A percentile compares a stretch with the other conserved stretches of the same genome.
phyloP scores from a whole-genome alignment of 2,113 vertebrate genomes.

The Peucedramus taeniatus region DNA sequence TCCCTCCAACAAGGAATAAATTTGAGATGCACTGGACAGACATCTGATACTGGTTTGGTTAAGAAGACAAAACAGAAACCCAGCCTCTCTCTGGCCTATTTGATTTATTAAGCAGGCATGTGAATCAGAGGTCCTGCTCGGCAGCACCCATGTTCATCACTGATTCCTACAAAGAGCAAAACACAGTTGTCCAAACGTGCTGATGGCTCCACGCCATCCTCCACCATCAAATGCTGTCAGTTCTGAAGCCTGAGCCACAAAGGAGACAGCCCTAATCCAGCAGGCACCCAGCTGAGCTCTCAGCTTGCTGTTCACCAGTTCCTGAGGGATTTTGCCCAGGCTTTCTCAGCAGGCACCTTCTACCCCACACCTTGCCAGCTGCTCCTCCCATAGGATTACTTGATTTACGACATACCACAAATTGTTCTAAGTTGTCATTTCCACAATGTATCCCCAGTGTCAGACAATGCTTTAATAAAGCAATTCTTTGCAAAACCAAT shows the following conservation, averaged over 20 bases:
- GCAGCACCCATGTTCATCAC: not conserved
- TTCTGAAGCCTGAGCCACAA: not conserved
- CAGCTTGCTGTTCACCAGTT: not conserved
- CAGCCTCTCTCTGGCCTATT: not conserved
- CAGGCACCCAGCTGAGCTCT: not conserved
- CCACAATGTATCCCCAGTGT: not conserved
- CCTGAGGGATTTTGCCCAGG: not conserved
- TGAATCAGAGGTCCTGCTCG: not conserved
- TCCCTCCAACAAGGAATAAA: not conserved
- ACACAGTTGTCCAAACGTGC: fast-evolving
- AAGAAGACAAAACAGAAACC: not conserved
- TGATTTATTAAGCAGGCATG: not conserved
- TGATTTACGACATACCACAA: not conserved
- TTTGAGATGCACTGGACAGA: not conserved
- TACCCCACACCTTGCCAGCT: not conserved
- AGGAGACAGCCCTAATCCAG: not conserved
- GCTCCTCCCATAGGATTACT: not conserved
- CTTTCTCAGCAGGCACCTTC: not conserved
- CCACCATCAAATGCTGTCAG: not conserved
- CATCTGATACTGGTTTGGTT: not conserved
- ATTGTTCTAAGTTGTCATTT: not conserved
- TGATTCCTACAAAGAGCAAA: not conserved
- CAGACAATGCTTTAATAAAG: not conserved
- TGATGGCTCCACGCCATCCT: not conserved
- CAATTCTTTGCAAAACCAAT: not conserved